phyloP scores from a whole-genome alignment of 2,113 vertebrate genomes.

The Marmota monax region DNA sequence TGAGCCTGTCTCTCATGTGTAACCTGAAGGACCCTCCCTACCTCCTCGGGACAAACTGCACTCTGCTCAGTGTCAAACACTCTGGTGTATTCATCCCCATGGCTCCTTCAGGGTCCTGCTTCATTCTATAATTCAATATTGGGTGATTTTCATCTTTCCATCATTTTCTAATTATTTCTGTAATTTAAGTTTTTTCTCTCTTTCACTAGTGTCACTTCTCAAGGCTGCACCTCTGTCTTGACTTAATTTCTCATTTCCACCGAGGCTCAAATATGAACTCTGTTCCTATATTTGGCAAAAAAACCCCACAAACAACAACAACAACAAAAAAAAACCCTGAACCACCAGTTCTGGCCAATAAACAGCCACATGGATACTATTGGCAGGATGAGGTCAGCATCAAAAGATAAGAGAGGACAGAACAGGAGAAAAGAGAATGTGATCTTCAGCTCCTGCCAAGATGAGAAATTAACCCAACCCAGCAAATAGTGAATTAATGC shows the following conservation, averaged over 20 bases:
- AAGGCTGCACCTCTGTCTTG: background rate
- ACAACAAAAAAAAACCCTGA: background rate
- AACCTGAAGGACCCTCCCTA: background rate
- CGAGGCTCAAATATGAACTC: background rate
- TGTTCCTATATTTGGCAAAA: background rate
- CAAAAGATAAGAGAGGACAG: background rate
- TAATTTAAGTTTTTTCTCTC: background rate
- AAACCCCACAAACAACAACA: background rate
- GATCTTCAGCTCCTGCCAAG: background rate
- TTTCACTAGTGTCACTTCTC: background rate
- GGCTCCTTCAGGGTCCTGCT: background rate
- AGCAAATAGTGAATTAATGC: constrained; percentile 45
- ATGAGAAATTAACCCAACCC: background rate
- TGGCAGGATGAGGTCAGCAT: background rate
- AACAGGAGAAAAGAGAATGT: background rate
- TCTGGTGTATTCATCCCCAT: fast-evolving
- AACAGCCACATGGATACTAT: background rate
- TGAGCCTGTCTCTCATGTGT: background rate
- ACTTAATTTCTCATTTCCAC: background rate
- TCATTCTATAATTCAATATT: background rate
- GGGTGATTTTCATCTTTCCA: background rate
- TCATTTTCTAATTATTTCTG: background rate
- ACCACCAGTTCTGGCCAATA: background rate
- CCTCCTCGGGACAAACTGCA: background rate
- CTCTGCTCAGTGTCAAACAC: background rate